These are phyloP conservation scores for Holacanthus passer DNA, from an alignment of 2,113 vertebrate species.

Conservation along the genomic window DNA sequence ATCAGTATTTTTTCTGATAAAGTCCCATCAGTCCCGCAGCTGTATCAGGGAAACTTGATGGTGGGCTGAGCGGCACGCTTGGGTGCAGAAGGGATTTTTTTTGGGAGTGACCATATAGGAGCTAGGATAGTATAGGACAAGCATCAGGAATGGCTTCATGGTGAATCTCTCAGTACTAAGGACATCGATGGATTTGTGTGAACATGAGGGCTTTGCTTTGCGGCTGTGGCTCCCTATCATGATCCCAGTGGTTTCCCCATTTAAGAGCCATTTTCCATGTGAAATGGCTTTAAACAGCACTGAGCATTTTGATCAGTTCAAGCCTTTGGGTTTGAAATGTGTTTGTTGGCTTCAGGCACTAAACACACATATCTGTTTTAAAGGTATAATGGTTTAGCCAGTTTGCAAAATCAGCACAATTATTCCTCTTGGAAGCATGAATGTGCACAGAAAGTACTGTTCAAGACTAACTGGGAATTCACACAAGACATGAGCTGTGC, in stretches of 20 bases:
- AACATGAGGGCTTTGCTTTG: neutral
- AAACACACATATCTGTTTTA: neutral
- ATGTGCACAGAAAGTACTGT: neutral
- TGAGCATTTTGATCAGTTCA: neutral
- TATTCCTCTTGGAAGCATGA: neutral
- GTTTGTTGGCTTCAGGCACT: neutral
- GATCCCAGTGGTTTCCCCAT: neutral
- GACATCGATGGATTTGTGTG: slow-evolving; percentile 2
- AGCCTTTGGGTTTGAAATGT: neutral
- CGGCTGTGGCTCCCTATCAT: neutral
- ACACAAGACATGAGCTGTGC: neutral
- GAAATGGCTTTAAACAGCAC: neutral
- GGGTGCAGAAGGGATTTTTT: slow-evolving; percentile 11
- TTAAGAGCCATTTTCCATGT: neutral
- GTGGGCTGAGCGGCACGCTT: neutral
- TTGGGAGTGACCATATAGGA: slow-evolving; percentile 2
- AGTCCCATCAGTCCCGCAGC: slow-evolving; percentile 21
- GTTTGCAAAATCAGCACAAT: neutral
- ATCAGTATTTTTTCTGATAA: slow-evolving; percentile 41
- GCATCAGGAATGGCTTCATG: neutral
- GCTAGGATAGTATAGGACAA: slow-evolving; percentile 19
- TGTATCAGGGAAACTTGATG: neutral
- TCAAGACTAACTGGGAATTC: neutral
- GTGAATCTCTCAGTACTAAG: neutral
- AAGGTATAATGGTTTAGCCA: neutral